Conservation (phyloP, 2,113 vertebrate species). For the Gnathonemus echidnorhynchus region DNA sequence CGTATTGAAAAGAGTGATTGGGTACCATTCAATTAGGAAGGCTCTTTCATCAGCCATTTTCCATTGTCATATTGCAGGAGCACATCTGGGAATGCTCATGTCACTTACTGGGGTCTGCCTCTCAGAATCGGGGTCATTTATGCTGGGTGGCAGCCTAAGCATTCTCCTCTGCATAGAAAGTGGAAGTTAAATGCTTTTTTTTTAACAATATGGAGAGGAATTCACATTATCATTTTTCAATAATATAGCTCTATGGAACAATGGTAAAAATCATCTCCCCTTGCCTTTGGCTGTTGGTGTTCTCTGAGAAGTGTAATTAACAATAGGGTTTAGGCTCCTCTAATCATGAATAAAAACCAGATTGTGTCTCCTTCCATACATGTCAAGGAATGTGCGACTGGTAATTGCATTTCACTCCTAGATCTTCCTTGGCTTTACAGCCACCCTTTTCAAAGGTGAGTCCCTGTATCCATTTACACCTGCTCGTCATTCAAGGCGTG, state of each 20-base stretch:
- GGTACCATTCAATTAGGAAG: background rate
- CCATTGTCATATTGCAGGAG: background rate
- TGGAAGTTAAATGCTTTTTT: conserved; percentile 37
- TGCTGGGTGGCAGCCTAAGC: background rate
- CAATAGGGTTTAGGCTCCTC: background rate
- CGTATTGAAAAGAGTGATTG: background rate
- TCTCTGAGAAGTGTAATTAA: conserved; percentile 19
- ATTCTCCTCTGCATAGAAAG: conserved; percentile 32
- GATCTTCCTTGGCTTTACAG: background rate
- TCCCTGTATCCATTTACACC: background rate
- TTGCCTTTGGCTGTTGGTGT: conserved; percentile 18
- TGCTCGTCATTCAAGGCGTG: background rate
- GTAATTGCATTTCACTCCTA: background rate
- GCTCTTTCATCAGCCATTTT: conserved; percentile 19
- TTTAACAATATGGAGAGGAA: conserved; percentile 35
- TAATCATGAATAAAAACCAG: background rate
- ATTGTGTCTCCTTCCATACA: background rate
- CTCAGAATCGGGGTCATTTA: background rate
- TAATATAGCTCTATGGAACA: conserved; percentile 28
- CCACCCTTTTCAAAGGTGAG: background rate
- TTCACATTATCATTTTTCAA: conserved; percentile 26
- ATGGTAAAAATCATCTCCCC: conserved; percentile 17
- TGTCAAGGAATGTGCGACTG: background rate
- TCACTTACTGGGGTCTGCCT: background rate
- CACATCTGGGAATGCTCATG: background rate